Evolutionary conservation across 2,113 vertebrate genomes (phyloP).

Genomic region (Eclectus roratus): DNA sequence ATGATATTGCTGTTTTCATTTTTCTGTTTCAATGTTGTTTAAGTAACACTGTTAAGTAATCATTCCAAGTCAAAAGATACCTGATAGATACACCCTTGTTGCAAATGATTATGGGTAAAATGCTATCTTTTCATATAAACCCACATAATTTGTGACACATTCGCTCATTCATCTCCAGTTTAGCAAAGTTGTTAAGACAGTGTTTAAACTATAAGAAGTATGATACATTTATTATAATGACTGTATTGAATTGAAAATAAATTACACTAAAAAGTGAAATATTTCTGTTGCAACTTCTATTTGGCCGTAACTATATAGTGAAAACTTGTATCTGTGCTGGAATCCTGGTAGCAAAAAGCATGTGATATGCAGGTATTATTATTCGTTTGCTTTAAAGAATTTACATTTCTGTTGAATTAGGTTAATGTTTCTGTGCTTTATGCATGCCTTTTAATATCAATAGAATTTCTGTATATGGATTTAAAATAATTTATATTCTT

Average conservation of each 20-base stretch:
- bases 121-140: not conserved
- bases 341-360: not conserved
- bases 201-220: not conserved
- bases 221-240: not conserved
- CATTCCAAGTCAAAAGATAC: not conserved
- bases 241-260: not conserved
- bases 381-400: not conserved
- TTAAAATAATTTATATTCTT: not conserved
- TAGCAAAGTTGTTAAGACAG: not conserved
- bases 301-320: not conserved
- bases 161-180: not conserved
- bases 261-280: not conserved
- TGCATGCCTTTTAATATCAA: not conserved
- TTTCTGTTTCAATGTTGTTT: conserved; percentile 37
- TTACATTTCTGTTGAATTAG: not conserved
- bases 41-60: conserved; percentile 4
- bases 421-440: not conserved
- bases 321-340: not conserved
- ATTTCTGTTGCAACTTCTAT: not conserved
- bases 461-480: not conserved
- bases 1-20: conserved; percentile 36
- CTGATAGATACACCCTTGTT: not conserved
- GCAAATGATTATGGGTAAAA: not conserved
- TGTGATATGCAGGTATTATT: not conserved
- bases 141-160: not conserved